phyloP scores from a whole-genome alignment of 1,140 invertebrate species.

The Diprion similis region DNA sequence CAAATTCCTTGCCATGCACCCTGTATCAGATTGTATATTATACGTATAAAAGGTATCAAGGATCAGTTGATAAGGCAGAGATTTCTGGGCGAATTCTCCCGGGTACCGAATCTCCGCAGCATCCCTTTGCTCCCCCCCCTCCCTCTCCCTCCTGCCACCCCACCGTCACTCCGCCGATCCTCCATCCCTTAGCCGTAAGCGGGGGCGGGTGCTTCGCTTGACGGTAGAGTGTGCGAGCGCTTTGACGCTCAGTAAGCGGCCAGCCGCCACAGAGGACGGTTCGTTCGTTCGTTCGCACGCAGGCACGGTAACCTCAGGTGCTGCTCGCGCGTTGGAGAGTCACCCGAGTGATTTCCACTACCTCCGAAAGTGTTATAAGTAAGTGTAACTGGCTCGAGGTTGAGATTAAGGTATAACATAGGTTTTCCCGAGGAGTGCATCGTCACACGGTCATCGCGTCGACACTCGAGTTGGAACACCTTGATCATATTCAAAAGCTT shows the following conservation, averaged over 20 bases:
- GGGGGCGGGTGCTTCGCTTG: constrained; percentile 46
- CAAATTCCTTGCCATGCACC: no score
- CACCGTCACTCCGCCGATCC: constrained; percentile 22
- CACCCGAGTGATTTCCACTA: background rate
- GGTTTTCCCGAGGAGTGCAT: no score
- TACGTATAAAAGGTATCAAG: background rate
- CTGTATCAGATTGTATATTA: no score
- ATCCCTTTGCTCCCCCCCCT: background rate
- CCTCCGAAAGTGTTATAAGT: background rate
- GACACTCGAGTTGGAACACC: no score
- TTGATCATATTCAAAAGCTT: no score
- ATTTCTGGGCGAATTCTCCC: no score
- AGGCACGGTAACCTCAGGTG: background rate
- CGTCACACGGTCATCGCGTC: no score
- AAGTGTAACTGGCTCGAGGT: background rate
- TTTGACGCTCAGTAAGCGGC: constrained; percentile 54
- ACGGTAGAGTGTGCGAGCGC: constrained; percentile 25
- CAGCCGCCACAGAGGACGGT: constrained; percentile 49
- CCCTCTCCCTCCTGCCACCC: no score
- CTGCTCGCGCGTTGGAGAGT: background rate
- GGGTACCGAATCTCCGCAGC: background rate
- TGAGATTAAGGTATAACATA: background rate
- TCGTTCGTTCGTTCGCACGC: constrained; percentile 15
- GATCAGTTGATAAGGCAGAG: background rate
- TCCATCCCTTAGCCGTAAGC: constrained; percentile 40